Conservation (phyloP, 2,113 vertebrate species). For the Phylloscopus whistleri region DNA sequence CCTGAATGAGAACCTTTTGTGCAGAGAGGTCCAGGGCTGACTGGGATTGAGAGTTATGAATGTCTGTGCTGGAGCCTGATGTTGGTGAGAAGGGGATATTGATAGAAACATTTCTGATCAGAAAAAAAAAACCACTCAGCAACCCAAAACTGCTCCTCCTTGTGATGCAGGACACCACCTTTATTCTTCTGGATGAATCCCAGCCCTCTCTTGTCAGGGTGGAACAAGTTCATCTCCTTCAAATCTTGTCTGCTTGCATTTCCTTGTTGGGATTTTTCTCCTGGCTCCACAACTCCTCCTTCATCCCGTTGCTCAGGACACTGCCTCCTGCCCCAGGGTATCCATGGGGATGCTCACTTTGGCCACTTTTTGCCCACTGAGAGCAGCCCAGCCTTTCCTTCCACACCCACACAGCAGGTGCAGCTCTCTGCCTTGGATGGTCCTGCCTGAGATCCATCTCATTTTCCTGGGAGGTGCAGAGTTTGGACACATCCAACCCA, state of each 20-base stretch:
- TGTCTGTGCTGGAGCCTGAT: background rate
- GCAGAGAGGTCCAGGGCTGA: background rate
- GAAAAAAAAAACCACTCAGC: background rate
- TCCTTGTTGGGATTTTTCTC: background rate
- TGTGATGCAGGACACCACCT: background rate
- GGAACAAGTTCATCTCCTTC: background rate
- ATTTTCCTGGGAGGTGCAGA: background rate
- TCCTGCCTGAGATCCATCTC: background rate
- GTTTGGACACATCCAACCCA: background rate
- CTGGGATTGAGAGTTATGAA: background rate
- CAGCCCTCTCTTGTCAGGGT: background rate
- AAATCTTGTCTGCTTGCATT: background rate
- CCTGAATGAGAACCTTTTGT: background rate
- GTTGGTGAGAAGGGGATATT: background rate
- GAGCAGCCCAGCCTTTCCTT: background rate
- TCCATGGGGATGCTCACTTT: background rate
- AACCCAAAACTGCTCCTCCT: background rate
- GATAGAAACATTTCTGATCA: background rate
- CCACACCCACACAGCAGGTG: fast-evolving
- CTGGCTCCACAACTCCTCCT: background rate
- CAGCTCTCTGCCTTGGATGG: background rate
- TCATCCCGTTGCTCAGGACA: background rate
- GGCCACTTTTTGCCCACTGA: background rate
- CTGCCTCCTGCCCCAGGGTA: background rate
- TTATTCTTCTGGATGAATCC: background rate